These are phyloP conservation scores for Platerodrilus igneus DNA, from an alignment of 2,888 invertebrate genomes.

Conservation along the genomic window DNA sequence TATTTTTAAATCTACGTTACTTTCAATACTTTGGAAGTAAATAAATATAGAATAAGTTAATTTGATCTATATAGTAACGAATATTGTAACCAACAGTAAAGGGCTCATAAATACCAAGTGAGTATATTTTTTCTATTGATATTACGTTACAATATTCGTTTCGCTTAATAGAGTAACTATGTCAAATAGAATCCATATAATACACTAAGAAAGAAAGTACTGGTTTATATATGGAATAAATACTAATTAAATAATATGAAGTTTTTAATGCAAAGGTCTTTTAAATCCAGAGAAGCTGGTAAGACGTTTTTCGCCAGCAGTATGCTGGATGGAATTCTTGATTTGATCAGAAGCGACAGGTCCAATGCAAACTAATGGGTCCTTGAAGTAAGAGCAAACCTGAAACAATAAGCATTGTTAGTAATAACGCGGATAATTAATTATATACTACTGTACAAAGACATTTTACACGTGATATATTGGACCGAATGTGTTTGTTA, in stretches of 20 bases:
- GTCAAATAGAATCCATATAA: too few relatives aligned
- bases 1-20: constrained; percentile 6
- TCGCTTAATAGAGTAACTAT: too few relatives aligned
- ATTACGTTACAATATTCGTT: too few relatives aligned
- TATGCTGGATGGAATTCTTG: constrained; percentile 65
- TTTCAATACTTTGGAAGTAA: constrained; percentile 14
- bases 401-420: constrained; percentile 38
- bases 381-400: constrained; percentile 90
- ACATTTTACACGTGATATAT: too few relatives aligned
- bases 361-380: constrained; percentile 81
- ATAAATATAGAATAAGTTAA: constrained; percentile 21
- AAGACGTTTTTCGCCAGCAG: constrained; percentile 76
- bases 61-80: constrained; percentile 8
- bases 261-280: constrained; percentile 47
- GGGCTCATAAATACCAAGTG: too few relatives aligned
- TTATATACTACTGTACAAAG: too few relatives aligned
- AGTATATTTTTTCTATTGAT: too few relatives aligned
- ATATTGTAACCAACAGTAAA: too few relatives aligned
- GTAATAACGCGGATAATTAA: not conserved
- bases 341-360: constrained; percentile 77
- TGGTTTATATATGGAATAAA: too few relatives aligned
- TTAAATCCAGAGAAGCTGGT: constrained; percentile 54
- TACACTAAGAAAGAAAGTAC: too few relatives aligned
- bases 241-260: too few relatives aligned
- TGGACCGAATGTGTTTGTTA: too few relatives aligned